Base-by-base conservation (phyloP, 2,888 invertebrate species). In the Pachliopta kotzebuea region DNA sequence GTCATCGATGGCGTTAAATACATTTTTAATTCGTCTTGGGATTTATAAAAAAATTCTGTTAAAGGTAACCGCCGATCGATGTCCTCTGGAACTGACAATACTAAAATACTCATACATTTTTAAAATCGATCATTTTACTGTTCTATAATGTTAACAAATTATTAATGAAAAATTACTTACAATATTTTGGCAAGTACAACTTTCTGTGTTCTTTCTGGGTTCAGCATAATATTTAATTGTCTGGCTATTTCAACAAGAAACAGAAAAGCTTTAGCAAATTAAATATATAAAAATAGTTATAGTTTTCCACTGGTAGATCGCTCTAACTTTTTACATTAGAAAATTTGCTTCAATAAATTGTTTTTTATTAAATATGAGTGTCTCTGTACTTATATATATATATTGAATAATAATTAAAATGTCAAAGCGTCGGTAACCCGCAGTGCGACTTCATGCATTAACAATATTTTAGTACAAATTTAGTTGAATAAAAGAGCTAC, bases 391-490 rank as follows among this genome's bases (percentile, higher is more conserved):
- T 26, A 26, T 4, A 26, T 26, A 26, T 26, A 26, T 50, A 26
- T 76, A 76, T 79, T 75, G 73, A 75, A 75, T 72, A 70, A 74
- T 78, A 79, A 80, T 77, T 78, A 78, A 79, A 76, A 75, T 70
- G 77, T 79, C 79, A 75, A 70, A 53, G 63, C 66, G 62, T 58
- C 59, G 58, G 65, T 67, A 61, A 67, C 67, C 70, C 69, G 72
- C 69, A 63, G 60, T 58, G 63, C 45, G 62, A 66, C 65, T 61
- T 62, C 67, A 66, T 74, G 77, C 77, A 77, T 78, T 78, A 72
- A 73, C 69, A 68, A 72, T 70, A 65, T 67, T 72, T 70, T 68
- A 72, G 53, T 67, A 62, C 61, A 68, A 68, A 67, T 63, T 67
- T 66, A 50, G 37, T 61, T 52, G 62, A 65, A 72, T 71, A 70